Base-by-base conservation (phyloP, 64 coral and sea anemone genomes). In the Montipora sp. region DNA sequence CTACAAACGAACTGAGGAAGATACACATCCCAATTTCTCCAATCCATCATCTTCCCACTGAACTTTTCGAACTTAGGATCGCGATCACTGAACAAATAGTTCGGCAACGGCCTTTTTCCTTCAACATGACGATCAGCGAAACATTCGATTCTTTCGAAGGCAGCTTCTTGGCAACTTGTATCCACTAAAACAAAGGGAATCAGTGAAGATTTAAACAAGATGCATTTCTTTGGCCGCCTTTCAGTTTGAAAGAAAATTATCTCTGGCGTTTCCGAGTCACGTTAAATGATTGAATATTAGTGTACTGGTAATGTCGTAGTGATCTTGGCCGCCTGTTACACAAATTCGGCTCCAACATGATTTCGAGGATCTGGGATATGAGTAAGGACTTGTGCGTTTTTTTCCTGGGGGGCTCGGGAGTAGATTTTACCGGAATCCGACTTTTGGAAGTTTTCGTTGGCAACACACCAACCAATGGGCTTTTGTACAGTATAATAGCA, bases 61-160 rank as follows among this genome's bases (percentile, higher is more conserved):
- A 50, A 96, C 1, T 27, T 73, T 0, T 8, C 2, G 51, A 77
- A 46, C 0, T 46, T 23, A 5, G 58, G 0, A 44, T 96, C 94
- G 7, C 94, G 90, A 73, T 96, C 94, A 45, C 69, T 96, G 11
- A 92, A 47, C 21, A 92, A 19, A 51, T 96, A 96, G 48, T 92
- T 63, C 27, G 78, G 51, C 8, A 92, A 81, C 10, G 90, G 90
- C 49, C 90, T 77, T 0, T 81, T 81, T 14, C 70, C 66, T 19
- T 69, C 46, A 1, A 36, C 13, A 55, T 92, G 90, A 0, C 16
- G 16, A 71, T 92, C 90, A 16, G 19, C 46, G 20, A 47, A 92
- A 45, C 90, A 92, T 5, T 53, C 90, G 76, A 85, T 69, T n/a
- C 65, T 84, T 22, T 85, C 90, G 13, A 87, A 86, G 2, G 77